phyloP scores from a whole-genome alignment of 2,797 vertebrate species.

The Anomalospiza imberbis region DNA sequence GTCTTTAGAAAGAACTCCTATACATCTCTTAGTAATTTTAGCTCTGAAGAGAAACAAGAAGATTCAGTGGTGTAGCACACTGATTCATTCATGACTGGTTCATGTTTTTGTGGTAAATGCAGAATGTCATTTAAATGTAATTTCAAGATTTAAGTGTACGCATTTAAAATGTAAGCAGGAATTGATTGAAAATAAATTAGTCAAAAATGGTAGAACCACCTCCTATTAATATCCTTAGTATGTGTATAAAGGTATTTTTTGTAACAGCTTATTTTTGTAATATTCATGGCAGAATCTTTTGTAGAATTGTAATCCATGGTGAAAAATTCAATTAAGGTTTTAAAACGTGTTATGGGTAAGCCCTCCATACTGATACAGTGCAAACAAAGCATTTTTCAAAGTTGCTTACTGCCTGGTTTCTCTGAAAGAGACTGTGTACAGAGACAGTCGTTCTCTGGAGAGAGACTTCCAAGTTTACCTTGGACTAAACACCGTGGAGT shows the following conservation, averaged over 20 bases:
- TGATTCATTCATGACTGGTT: not conserved
- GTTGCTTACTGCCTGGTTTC: conserved; percentile 33
- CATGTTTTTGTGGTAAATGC: not conserved
- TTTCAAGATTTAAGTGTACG: not conserved
- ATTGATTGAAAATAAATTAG: not conserved
- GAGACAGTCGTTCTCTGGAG: not conserved
- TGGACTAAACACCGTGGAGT: not conserved
- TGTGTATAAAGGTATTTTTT: not conserved
- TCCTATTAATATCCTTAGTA: not conserved
- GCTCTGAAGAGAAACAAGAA: not conserved
- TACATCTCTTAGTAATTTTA: not conserved
- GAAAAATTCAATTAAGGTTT: conserved; percentile 15
- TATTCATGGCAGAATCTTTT: not conserved
- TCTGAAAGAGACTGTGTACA: not conserved
- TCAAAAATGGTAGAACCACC: not conserved
- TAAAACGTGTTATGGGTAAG: not conserved
- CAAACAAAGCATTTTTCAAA: conserved; percentile 49
- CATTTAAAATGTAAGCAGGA: not conserved
- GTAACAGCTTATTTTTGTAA: not conserved
- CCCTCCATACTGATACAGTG: not conserved
- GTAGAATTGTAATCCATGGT: not conserved
- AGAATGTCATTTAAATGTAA: not conserved
- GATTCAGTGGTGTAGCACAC: not conserved
- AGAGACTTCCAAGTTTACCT: conserved; percentile 7
- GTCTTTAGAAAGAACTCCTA: not conserved